Percentiles rank a stretch among this genome's conserved stretches.
phyloP scores from a whole-genome alignment of 2,888 invertebrate species.

The Zaprionus bogoriensis region DNA sequence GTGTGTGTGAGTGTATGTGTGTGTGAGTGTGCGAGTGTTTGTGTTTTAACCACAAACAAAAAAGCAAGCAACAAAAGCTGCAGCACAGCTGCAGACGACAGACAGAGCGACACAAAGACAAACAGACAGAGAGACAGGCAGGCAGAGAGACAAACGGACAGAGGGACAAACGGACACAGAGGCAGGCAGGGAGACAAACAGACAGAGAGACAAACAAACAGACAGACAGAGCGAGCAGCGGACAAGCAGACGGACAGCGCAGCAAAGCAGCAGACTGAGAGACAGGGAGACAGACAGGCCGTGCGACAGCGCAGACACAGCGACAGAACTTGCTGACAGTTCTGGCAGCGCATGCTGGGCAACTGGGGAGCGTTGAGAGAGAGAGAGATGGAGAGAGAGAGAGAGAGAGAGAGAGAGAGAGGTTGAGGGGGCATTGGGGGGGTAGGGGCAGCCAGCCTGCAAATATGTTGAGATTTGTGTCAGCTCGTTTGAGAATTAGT shows the following conservation, averaged over 20 bases:
- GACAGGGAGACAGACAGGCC: neutral
- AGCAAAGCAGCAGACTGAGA: neutral
- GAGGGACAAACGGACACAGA: slow-evolving; percentile 1
- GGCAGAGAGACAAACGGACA: neutral
- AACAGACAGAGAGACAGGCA: neutral
- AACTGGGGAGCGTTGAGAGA: neutral
- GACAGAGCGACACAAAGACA: too few relatives aligned
- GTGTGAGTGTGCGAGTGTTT: slow-evolving; percentile 37
- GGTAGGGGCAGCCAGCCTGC: slow-evolving; percentile 25
- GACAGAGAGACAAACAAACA: neutral
- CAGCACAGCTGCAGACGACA: slow-evolving; percentile 35
- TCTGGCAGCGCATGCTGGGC: slow-evolving; percentile 11
- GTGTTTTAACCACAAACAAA: slow-evolving; percentile 49
- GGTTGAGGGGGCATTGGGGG: neutral
- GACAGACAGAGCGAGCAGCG: slow-evolving; percentile 1
- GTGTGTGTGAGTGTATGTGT: neutral
- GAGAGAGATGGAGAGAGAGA: neutral
- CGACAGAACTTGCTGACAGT: slow-evolving; percentile 48
- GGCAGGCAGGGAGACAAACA: slow-evolving; percentile 1
- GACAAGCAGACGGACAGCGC: neutral
- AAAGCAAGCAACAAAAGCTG: slow-evolving; percentile 22
- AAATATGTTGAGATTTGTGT: slow-evolving; percentile 76
- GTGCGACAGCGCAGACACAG: neutral
- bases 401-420: neutral
- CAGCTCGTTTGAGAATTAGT: slow-evolving; percentile 79